phyloP scores from a whole-genome alignment of 2,888 invertebrate species.

The Drosophila recens region DNA sequence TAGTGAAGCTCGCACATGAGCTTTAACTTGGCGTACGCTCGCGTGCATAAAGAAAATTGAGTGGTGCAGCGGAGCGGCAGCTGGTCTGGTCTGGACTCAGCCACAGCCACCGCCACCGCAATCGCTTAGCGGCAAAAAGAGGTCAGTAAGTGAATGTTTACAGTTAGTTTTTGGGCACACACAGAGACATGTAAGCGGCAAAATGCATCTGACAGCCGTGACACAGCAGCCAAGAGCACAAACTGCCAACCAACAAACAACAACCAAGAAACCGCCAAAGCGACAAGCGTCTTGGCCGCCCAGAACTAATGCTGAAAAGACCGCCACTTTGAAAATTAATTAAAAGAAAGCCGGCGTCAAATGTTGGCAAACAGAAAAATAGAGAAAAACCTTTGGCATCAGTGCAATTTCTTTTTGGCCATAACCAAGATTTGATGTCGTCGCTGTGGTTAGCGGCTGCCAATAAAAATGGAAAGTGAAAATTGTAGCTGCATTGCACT shows the following conservation, averaged over 20 bases:
- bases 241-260: not conserved
- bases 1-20: constrained; percentile 53
- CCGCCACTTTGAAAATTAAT: constrained; percentile 63
- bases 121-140: constrained; percentile 58
- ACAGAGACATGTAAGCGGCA: constrained; percentile 61
- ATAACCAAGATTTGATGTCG: constrained; percentile 73
- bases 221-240: constrained; percentile 51
- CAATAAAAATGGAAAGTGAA: constrained; percentile 81
- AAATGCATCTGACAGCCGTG: constrained; percentile 78
- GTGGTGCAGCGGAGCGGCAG: constrained; percentile 52
- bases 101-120: constrained; percentile 1
- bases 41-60: constrained; percentile 80
- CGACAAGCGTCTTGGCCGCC: constrained; percentile 43
- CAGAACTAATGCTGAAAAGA: constrained; percentile 72
- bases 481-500: constrained; percentile 73
- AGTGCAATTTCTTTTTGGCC: constrained; percentile 77
- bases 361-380: constrained; percentile 27
- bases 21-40: constrained; percentile 55
- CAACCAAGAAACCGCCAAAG: not conserved
- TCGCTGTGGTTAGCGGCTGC: constrained; percentile 49
- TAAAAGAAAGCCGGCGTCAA: constrained; percentile 70
- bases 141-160: constrained; percentile 80
- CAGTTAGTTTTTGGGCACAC: constrained; percentile 79
- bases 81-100: not conserved
- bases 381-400: constrained; percentile 72